Conservation (phyloP, 1,140 invertebrate genomes). For the Drosophila triauraria region DNA sequence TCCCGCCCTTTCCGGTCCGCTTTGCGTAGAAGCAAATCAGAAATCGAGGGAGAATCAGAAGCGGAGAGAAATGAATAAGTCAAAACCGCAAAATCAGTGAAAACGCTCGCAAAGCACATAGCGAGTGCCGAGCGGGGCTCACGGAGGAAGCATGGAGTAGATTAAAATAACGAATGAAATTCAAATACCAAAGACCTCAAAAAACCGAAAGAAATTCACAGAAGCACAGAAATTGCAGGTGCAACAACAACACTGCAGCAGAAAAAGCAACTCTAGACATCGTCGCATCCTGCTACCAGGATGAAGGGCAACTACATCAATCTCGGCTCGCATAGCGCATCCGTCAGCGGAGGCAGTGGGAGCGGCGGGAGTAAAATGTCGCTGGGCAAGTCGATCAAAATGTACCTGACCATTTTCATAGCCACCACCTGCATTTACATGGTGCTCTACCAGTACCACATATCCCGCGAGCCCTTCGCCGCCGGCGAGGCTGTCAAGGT, state of each 20-base stretch:
- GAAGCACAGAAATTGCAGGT: conserved; percentile 2
- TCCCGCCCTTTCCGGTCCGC: conserved; percentile 21
- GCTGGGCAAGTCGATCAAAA: conserved; percentile 83
- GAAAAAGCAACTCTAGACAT: not conserved
- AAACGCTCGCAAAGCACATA: conserved; percentile 38
- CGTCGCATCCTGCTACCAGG: not conserved
- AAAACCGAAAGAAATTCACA: conserved; percentile 63
- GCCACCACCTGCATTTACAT: conserved; percentile 84
- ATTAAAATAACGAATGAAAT: conserved; percentile 70
- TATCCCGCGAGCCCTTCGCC: conserved; percentile 71
- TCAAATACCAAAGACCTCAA: conserved; percentile 51
- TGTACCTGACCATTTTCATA: conserved; percentile 85
- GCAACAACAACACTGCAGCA: conserved; percentile 13
- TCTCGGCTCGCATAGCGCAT: conserved; percentile 26
- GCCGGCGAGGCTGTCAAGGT: conserved; percentile 76
- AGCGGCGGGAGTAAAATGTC: conserved; percentile 65
- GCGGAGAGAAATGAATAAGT: conserved; percentile 27
- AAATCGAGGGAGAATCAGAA: conserved; percentile 21
- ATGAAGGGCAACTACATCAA: conserved; percentile 43
- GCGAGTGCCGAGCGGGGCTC: conserved; percentile 6
- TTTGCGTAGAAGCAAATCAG: conserved; percentile 54
- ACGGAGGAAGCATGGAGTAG: conserved; percentile 23
- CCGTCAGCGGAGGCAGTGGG: conserved; percentile 10
- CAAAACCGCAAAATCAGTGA: conserved; percentile 36
- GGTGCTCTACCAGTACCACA: conserved; percentile 84